Evolutionary conservation across 2,797 vertebrate genomes (phyloP).

Genomic region (Crenichthys baileyi): DNA sequence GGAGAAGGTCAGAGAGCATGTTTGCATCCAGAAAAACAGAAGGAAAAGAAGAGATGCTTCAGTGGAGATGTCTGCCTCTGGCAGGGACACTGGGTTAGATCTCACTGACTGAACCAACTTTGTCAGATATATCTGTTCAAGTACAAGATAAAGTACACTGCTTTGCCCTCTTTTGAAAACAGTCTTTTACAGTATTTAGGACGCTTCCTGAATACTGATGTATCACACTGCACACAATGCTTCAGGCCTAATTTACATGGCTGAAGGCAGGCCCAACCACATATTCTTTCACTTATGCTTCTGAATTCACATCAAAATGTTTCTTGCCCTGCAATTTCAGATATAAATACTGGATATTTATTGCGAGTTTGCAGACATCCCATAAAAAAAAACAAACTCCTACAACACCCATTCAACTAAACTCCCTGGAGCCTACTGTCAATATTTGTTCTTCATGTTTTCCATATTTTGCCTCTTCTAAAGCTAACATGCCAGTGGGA

Average conservation of each 20-base stretch:
- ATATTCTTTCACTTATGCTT: conserved; percentile 34
- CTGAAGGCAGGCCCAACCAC: conserved; percentile 33
- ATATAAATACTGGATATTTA: conserved; percentile 32
- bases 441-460: conserved; percentile 10
- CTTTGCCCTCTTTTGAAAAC: conserved; percentile 53
- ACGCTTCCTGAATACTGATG: conserved; percentile 53
- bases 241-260: conserved; percentile 19
- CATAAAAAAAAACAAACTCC: conserved; percentile 21
- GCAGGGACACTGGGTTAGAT: conserved; percentile 58
- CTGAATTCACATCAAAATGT: conserved; percentile 43
- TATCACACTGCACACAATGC: conserved; percentile 7
- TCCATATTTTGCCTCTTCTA: conserved; percentile 1
- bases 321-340: conserved; percentile 22
- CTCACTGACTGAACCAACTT: conserved; percentile 57
- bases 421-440: conserved; percentile 27
- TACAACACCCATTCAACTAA: conserved; percentile 32
- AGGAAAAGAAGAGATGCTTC: conserved; percentile 45
- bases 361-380: conserved; percentile 14
- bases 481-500: background rate
- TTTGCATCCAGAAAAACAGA: conserved; percentile 49
- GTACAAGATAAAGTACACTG: conserved; percentile 54
- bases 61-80: conserved; percentile 60
- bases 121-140: conserved; percentile 63
- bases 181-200: conserved; percentile 43
- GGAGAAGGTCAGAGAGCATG: conserved; percentile 54